Conservation (phyloP, 2,797 vertebrate genomes). For the Takifugu rubripes region DNA sequence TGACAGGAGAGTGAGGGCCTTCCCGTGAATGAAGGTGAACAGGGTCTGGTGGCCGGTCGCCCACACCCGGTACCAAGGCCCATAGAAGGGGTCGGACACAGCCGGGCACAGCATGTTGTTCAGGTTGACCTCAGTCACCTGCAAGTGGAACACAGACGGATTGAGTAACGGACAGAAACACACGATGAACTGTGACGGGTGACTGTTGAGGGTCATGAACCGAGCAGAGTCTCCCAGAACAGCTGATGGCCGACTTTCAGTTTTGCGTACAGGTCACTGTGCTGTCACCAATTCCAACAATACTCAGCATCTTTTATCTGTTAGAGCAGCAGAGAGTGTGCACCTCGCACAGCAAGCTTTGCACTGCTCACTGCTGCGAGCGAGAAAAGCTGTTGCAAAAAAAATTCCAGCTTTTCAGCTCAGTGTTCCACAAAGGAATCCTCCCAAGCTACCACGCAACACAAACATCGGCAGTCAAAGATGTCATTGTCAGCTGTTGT, state of each 20-base stretch:
- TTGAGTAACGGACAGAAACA: background rate
- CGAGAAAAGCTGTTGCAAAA: too few species aligned
- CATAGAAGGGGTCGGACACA: slow-evolving; percentile 96
- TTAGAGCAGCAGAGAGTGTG: background rate
- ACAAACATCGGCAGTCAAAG: too few species aligned
- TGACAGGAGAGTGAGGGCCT: slow-evolving; percentile 85
- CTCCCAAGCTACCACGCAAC: too few species aligned
- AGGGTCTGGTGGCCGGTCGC: slow-evolving; percentile 94
- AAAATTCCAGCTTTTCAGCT: too few species aligned
- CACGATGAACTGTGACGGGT: too few species aligned
- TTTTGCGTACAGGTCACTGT: too few species aligned
- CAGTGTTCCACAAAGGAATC: too few species aligned
- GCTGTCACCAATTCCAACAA: background rate
- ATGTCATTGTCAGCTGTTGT: background rate
- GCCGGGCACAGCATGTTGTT: slow-evolving; percentile 99
- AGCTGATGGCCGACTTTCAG: too few species aligned
- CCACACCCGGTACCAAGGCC: slow-evolving; percentile 97
- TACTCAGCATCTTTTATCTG: background rate
- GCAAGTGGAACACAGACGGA: slow-evolving; percentile 15
- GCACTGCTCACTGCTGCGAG: too few species aligned
- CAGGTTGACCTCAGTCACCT: slow-evolving; percentile 96
- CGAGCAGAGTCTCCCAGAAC: too few species aligned
- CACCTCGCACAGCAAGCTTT: too few species aligned
- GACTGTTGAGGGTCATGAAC: too few species aligned
- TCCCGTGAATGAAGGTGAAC: slow-evolving; percentile 95